These are phyloP conservation scores for Caerostris extrusa DNA, from an alignment of 1,140 invertebrate genomes.

Conservation along the genomic window DNA sequence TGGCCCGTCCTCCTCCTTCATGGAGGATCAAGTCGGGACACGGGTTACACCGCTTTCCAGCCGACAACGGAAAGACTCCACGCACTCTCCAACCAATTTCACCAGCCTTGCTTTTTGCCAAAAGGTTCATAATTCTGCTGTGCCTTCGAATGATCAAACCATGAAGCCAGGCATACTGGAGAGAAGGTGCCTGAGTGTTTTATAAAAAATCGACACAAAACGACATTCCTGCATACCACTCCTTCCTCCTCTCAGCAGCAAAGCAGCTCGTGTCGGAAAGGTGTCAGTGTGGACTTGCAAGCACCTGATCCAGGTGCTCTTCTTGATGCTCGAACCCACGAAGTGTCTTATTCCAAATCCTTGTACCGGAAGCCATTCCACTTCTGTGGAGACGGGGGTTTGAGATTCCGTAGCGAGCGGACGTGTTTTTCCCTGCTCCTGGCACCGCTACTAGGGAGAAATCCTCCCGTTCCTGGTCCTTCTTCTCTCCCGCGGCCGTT, in stretches of 20 bases:
- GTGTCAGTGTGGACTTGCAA: neutral
- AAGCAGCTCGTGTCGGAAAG: slow-evolving; percentile 78
- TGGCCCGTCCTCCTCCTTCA: neutral
- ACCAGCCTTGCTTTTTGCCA: slow-evolving; percentile 86
- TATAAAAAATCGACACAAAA: neutral
- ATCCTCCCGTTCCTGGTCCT: too few relatives aligned
- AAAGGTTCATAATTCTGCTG: slow-evolving; percentile 87
- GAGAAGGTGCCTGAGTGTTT: neutral
- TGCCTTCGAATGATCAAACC: slow-evolving; percentile 83
- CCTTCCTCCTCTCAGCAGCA: slow-evolving; percentile 80
- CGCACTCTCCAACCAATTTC: slow-evolving; percentile 5
- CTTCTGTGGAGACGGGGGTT: too few relatives aligned
- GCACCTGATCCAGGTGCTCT: neutral
- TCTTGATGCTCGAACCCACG: neutral
- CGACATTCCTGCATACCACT: slow-evolving; percentile 45
- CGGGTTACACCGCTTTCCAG: neutral
- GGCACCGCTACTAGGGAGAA: too few relatives aligned
- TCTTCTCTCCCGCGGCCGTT: too few relatives aligned
- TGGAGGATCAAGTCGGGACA: neutral
- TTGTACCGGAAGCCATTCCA: neutral
- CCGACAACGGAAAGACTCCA: neutral
- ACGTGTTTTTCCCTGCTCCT: too few relatives aligned
- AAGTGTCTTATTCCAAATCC: neutral
- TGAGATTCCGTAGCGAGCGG: too few relatives aligned
- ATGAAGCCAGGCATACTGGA: slow-evolving; percentile 82